phyloP scores from a whole-genome alignment of 92 coral and sea anemone species.

The Zoanthus sociatus region DNA sequence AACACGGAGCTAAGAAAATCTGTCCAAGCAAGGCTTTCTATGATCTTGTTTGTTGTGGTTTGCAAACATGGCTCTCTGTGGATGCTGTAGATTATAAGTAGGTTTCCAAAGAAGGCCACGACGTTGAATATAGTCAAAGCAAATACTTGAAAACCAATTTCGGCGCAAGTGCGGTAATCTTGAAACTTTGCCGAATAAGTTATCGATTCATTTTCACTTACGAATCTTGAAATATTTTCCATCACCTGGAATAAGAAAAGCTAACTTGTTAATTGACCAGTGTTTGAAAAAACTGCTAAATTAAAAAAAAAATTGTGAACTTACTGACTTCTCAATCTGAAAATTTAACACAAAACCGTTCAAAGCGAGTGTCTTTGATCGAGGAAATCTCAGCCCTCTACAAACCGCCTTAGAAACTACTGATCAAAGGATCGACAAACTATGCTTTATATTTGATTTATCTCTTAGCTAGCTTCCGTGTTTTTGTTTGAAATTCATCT shows the following conservation, averaged over 20 bases:
- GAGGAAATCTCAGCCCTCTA: background rate
- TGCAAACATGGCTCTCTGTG: conserved; percentile 23
- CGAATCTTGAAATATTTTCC: conserved; percentile 2
- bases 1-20: conserved; percentile 18
- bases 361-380: background rate
- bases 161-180: conserved; percentile 19
- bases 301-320: background rate
- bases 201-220: background rate
- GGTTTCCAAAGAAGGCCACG: conserved; percentile 36
- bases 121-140: background rate
- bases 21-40: conserved; percentile 40
- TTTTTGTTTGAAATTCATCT: conserved; percentile 4
- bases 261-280: background rate
- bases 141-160: conserved; percentile 20
- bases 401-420: background rate
- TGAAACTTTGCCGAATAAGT: conserved; percentile 10
- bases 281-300: background rate
- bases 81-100: conserved; percentile 34
- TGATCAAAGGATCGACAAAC: background rate
- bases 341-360: background rate
- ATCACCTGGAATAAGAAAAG: background rate
- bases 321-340: background rate
- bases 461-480: background rate
- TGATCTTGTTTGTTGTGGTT: conserved; percentile 25
- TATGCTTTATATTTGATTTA: background rate